These are phyloP conservation scores for Pitangus sulphuratus DNA, from an alignment of 2,797 vertebrate species.

Conservation along the genomic window DNA sequence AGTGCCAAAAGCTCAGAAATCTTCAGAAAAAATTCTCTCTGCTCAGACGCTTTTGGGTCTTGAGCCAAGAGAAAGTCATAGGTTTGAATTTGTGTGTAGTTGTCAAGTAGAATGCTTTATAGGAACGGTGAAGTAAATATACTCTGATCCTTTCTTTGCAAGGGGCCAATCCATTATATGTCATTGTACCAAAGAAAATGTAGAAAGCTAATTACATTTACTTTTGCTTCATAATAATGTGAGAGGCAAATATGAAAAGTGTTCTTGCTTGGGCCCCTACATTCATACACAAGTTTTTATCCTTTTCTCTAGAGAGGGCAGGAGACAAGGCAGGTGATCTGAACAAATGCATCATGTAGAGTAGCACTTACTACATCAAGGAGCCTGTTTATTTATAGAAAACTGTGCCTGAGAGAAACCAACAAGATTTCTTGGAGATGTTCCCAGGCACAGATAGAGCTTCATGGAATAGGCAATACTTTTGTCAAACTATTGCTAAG, in stretches of 20 bases:
- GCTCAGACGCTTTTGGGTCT: background rate
- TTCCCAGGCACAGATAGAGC: background rate
- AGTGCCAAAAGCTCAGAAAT: background rate
- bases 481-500: background rate
- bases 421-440: background rate
- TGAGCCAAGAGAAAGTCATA: background rate
- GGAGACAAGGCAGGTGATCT: fast-evolving
- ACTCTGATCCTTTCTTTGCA: background rate
- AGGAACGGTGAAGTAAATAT: background rate
- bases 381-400: background rate
- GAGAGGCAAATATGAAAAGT: background rate
- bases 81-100: background rate
- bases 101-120: background rate
- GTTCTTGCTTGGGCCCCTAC: background rate
- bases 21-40: background rate
- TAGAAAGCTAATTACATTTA: background rate
- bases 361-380: background rate
- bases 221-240: background rate
- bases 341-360: background rate
- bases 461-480: background rate
- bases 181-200: background rate
- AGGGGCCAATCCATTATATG: background rate
- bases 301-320: background rate
- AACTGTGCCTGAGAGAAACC: background rate
- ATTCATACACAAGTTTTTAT: background rate